phyloP scores from a whole-genome alignment of 2,888 invertebrate species.

The Morinoia aosen region DNA sequence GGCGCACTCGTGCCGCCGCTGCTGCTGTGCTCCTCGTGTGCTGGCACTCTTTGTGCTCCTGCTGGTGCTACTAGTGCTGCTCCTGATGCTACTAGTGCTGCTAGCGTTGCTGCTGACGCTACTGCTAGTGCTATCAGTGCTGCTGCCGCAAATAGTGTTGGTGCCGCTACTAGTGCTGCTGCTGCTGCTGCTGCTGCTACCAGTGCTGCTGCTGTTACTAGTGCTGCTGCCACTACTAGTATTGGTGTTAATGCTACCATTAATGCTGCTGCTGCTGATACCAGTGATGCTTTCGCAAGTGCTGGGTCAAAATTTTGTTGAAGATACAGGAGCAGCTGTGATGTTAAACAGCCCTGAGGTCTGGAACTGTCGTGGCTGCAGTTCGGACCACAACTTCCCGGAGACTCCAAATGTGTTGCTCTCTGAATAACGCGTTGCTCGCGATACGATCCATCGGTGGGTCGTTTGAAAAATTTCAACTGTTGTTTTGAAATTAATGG shows the following conservation, averaged over 20 bases:
- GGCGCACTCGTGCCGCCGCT: background rate
- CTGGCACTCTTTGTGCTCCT: conserved; percentile 17
- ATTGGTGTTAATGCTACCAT: background rate
- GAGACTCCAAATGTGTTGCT: background rate
- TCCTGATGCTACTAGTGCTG: background rate
- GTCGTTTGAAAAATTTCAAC: too few species aligned
- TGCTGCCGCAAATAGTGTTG: too few species aligned
- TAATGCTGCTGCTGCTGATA: background rate
- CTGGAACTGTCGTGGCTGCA: background rate
- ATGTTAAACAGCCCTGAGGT: background rate
- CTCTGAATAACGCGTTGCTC: too few species aligned
- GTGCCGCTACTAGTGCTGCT: background rate
- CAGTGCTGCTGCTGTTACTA: background rate
- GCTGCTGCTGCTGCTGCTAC: background rate
- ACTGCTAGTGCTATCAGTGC: background rate
- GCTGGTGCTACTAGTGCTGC: background rate
- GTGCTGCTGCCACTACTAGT: background rate
- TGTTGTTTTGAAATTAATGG: too few species aligned
- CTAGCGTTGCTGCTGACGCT: background rate
- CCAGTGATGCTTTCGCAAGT: background rate
- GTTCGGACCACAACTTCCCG: background rate
- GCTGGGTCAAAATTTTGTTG: background rate
- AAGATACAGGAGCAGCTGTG: background rate
- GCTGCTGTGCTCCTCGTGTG: background rate
- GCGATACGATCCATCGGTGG: too few species aligned